Base-by-base conservation (phyloP, 2,113 vertebrate genomes). In the Hylia prasina region DNA sequence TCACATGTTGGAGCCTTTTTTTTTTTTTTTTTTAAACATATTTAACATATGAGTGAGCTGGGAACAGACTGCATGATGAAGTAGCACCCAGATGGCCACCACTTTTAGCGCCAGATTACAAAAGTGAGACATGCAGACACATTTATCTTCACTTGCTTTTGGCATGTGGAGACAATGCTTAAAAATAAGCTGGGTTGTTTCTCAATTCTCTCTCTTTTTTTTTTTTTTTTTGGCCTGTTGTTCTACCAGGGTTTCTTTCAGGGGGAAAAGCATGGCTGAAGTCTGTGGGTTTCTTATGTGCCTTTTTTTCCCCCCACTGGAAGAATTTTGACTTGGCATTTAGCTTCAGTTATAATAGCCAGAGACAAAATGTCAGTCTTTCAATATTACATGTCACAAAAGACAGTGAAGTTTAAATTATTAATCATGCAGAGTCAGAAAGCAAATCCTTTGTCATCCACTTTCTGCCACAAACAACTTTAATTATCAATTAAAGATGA, bases 101-200 rank as follows among this genome's bases (percentile, higher is more conserved):
- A 3, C 92, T 96, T 95, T 97, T 89, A 97, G 94, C 90, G 91
- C 90, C 77, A 95, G 87, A 96, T 96, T 96, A 93, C 81, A 94
- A 77, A 96, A 96, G 92, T 93, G 94, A 96, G 96, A 96, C 96
- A 90, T 94, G 93, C 90, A 96, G 90, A 92, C 94, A 95, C 90
- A 83, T 93, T 96, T 96, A 80, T 94, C 93, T 95, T 90, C 92
- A 54, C 94, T 96, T 94, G 40, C 82, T 92, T 78, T 87, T 95
- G 90, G 90, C 90, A 95, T 95, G 89, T 60, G 82, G 80, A 93
- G 90, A 95, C 80, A 96, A 93, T 72, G 61, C 93, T 96, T 94
- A 96, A 94, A 96, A 96, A 96, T 95, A 96, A 90, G 88, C 31
- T 13, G 53, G 79, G 64, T 64, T 96, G 54, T 71, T 95, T 85